These are phyloP conservation scores for Zelleria hepariella DNA, from an alignment of 2,888 invertebrate species.

Conservation along the genomic window DNA sequence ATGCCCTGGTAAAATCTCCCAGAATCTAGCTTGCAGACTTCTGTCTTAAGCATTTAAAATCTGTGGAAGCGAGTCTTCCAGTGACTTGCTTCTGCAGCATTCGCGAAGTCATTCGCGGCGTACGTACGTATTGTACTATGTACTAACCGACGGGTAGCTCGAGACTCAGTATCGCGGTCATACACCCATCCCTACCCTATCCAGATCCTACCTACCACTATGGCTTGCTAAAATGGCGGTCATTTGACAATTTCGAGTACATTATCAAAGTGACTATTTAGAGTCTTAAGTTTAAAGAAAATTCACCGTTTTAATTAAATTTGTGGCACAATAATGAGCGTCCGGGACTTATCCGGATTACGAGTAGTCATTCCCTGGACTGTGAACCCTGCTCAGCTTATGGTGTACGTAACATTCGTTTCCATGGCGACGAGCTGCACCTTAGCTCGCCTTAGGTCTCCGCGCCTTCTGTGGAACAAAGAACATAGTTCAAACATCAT, in stretches of 20 bases:
- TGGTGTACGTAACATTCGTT: slow-evolving; percentile 29
- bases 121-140: too few relatives aligned
- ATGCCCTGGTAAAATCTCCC: background rate
- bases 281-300: slow-evolving; percentile 35
- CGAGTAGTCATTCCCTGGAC: slow-evolving; percentile 32
- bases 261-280: slow-evolving; percentile 41
- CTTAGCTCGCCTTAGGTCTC: slow-evolving; percentile 21
- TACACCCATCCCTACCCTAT: too few relatives aligned
- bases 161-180: too few relatives aligned
- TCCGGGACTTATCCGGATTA: slow-evolving; percentile 41
- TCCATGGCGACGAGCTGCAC: background rate
- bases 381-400: slow-evolving; percentile 57
- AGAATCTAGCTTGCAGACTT: background rate
- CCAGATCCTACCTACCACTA: background rate
- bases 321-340: slow-evolving; percentile 67
- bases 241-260: slow-evolving; percentile 25
- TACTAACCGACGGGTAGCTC: too few relatives aligned
- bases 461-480: slow-evolving; percentile 41
- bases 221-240: slow-evolving; percentile 29
- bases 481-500: background rate
- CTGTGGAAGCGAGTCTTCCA: too few relatives aligned
- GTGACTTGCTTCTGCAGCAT: too few relatives aligned
- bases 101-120: too few relatives aligned
- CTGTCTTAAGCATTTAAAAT: background rate
- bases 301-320: slow-evolving; percentile 28